phyloP scores from a whole-genome alignment of 2,113 vertebrate genomes.

The Rattus norvegicus region GRCr8 NC_086026.1:31559501-31560000 shows the following conservation, averaged over 20 bases:
- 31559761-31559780: neutral
- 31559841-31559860: neutral
- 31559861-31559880: neutral
- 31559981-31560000: neutral
- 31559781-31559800: neutral
- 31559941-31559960: neutral
- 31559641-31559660: neutral
- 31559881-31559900: neutral
- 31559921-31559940: slow-evolving; percentile 5
- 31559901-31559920: neutral
- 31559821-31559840: neutral
- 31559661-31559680: neutral
- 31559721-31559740: neutral
- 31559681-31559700: neutral
- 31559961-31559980: neutral
- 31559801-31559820: neutral
- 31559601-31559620: neutral
- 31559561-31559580: neutral
- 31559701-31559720: neutral
- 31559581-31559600: neutral
- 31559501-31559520: neutral
- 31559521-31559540: neutral
- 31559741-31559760: neutral
- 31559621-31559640: neutral
- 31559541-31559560: neutral